Conservation (phyloP, 1,140 invertebrate species). For the Cyrtorhinus lividipennis region DNA sequence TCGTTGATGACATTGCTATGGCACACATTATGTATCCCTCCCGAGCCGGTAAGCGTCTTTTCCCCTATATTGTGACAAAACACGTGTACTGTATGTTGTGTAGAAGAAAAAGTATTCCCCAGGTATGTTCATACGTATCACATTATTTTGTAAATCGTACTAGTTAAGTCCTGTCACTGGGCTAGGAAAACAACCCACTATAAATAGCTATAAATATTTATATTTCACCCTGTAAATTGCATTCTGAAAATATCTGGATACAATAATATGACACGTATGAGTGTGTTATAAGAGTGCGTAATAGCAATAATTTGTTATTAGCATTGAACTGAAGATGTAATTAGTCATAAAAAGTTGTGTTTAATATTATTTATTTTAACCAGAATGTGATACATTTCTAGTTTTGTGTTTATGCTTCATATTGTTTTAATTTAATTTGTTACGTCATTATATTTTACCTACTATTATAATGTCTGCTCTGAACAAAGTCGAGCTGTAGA, state of each 20-base stretch:
- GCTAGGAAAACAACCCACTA: neutral
- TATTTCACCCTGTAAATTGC: neutral
- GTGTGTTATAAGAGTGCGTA: slow-evolving; percentile 10
- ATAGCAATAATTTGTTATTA: slow-evolving; percentile 19
- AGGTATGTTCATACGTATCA: slow-evolving; percentile 15
- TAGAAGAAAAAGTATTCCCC: slow-evolving; percentile 10
- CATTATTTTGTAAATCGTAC: slow-evolving; percentile 13
- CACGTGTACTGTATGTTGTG: slow-evolving; percentile 10
- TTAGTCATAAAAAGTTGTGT: slow-evolving; percentile 23
- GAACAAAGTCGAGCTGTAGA: slow-evolving; percentile 21
- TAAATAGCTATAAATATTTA: too few species aligned
- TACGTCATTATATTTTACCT: slow-evolving; percentile 22
- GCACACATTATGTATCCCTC: too few species aligned
- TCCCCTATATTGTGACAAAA: too few species aligned
- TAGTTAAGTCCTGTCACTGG: slow-evolving; percentile 5
- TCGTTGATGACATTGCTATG: too few species aligned
- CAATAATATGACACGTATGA: neutral
- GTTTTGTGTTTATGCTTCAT: slow-evolving; percentile 22
- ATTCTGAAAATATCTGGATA: neutral
- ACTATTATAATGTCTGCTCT: slow-evolving; percentile 19
- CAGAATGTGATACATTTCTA: slow-evolving; percentile 26
- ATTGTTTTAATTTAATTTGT: slow-evolving; percentile 24
- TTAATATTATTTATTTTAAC: slow-evolving; percentile 25
- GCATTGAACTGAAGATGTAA: slow-evolving; percentile 21
- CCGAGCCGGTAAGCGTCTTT: too few species aligned